Evolutionary conservation across 2,888 invertebrate genomes (phyloP), one percentile per base, ranked within the genome.

Genomic region (Microctonus hyperodae): DNA sequence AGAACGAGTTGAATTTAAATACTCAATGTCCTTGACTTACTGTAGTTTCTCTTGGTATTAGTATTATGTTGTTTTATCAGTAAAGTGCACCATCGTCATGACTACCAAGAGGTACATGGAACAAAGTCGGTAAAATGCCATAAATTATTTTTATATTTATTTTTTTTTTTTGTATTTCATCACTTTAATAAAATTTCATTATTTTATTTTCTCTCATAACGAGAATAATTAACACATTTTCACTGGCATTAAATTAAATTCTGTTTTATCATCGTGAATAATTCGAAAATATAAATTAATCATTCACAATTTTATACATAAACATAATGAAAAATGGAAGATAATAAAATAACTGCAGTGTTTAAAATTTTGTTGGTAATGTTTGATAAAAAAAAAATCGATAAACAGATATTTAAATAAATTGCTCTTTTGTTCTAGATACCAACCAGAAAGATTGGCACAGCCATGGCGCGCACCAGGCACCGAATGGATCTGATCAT

Each of bases 31-130:
- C 55, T 55, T 28, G 55, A 55, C n/a, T 44, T 6, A 6, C 20
- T 44, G 44, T n/a, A 44, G 16, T 44, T 44, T 16, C 3, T 16
- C 16, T 16, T 1, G 35, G 25, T 53, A n/a, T n/a, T n/a, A 35
- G 57, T 64, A 57, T 33, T 53, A 53, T 82, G 82, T 83, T 83
- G 83, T 83, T 83, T 83, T 83, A 83, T 83, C 83, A 83, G 83
- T 83, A 83, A 44, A 44, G 76, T 79, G 78, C 77, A 80, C 76
- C 78, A 83, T 83, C 79, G 80, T 79, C 83, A 83, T 83, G 83
- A 75, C 81, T 83, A 83, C 83, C 77, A 9, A 44, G n/a, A n/a
- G 13, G 5, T n/a, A 37, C n/a, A n/a, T 37, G n/a, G 37, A 37
- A 35, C n/a, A 9, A 37, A n/a, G 20, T 20, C 7, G 5, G 16